Evolutionary conservation across 1,140 invertebrate genomes (phyloP), one percentile per base, ranked within the genome.

Genomic region (Nasonia longicornis): DNA sequence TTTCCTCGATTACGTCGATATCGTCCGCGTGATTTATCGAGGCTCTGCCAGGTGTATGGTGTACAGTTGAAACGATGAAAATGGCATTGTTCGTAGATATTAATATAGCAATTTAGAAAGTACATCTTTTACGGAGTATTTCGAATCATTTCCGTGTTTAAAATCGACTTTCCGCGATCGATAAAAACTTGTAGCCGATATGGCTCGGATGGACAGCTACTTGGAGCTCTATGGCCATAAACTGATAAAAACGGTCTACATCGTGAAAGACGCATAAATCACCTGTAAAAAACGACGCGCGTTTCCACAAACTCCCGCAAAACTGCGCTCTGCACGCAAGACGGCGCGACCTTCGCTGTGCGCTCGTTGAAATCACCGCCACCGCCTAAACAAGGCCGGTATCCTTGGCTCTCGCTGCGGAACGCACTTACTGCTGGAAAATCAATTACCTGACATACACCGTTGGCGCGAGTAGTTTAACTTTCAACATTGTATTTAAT

Each of bases 331-430:
- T 67, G 12, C 0, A n/a, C 6, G 31, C n/a, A 14, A 31, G 35
- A n/a, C 12, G 14, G 31, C 11, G 11, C 72, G 74, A 72, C 67
- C 74, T 76, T 81, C 74, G 79, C 42, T n/a, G 0, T 42, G 35
- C 80, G 31, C 73, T 66, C 80, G 45, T 81, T 81, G 69, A 73
- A 77, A 64, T 77, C 75, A 42, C 80, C 73, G 58, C 16, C 42
- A 22, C 45, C 6, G 35, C 22, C 64, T 76, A 80, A 48, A 75
- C 72, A 67, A 75, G 79, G 66, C 66, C 14, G 22, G 48, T 75
- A 75, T 80, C 71, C 58, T 75, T 80, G 79, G 63, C 16, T 31
- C 29, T 31, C 45, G 16, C 22, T 14, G n/a, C 72, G 35, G 12
- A 52, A 74, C 72, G n/a, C 8, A n/a, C 58, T 26, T 76, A 38